Conservation (phyloP, 2,113 vertebrate genomes). For the Caracal caracal region DNA sequence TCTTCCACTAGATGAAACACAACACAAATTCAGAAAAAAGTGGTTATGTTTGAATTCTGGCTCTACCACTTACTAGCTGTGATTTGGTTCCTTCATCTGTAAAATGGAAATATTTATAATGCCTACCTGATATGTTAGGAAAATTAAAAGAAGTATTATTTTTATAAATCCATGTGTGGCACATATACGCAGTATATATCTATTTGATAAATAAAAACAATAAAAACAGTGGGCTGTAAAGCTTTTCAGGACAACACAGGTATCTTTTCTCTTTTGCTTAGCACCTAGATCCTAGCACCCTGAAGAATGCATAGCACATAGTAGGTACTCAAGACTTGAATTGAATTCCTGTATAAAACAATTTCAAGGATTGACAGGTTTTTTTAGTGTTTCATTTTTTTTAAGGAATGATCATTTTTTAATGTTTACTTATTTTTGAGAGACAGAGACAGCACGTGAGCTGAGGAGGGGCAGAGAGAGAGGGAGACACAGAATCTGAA, state of each 20-base stretch:
- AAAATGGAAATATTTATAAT: conserved; percentile 14
- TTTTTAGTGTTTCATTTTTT: not conserved
- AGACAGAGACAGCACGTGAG: no score
- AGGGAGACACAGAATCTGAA: no score
- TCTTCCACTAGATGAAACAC: not conserved
- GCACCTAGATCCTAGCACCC: not conserved
- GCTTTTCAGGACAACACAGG: not conserved
- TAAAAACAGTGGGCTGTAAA: not conserved
- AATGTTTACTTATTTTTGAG: no score
- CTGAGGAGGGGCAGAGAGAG: no score
- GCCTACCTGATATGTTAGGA: not conserved
- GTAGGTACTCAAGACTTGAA: not conserved
- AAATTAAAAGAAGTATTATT: not conserved
- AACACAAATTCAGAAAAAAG: not conserved
- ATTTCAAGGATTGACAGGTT: not conserved
- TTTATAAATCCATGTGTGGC: not conserved
- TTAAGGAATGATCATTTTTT: not conserved
- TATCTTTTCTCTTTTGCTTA: not conserved
- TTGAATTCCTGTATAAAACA: not conserved
- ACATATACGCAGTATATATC: not conserved
- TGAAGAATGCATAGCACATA: not conserved
- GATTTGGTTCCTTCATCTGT: not conserved
- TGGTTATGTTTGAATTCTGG: not conserved
- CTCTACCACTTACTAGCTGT: not conserved
- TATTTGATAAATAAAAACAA: not conserved